Percentiles rank a stretch among this genome's conserved stretches.
These are phyloP conservation scores for Temnopleurus reevesii DNA, from an alignment of 53 echinoderm and acorn worm genomes.

Conservation along the genomic window DNA sequence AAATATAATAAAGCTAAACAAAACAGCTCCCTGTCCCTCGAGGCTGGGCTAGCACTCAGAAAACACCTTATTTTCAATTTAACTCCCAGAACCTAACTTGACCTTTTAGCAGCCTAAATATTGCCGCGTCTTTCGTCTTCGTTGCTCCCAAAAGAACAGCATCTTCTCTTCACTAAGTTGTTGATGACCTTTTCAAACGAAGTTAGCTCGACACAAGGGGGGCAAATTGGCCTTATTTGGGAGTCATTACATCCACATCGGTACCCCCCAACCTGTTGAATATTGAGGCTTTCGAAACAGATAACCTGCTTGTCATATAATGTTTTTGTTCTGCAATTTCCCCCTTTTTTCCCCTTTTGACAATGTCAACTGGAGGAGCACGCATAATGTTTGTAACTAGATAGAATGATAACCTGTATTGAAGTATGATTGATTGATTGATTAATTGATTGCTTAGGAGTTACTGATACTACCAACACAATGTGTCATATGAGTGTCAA, in stretches of 20 bases:
- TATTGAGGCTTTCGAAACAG: not conserved
- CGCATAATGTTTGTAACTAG: not conserved
- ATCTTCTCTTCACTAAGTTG: not conserved
- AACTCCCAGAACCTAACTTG: not conserved
- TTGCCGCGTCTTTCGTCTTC: not conserved
- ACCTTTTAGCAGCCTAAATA: slow-evolving; percentile 13
- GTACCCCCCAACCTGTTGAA: slow-evolving; percentile 4
- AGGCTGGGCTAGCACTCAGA: not conserved
- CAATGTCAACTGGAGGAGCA: not conserved
- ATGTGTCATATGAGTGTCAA: too few species aligned
- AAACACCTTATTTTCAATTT: not conserved
- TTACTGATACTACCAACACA: too few species aligned
- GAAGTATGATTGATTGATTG: too few species aligned
- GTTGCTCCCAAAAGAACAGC: slow-evolving; percentile 1
- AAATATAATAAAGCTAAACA: not conserved
- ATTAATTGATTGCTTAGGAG: too few species aligned
- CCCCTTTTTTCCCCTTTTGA: too few species aligned
- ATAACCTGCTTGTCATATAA: not conserved
- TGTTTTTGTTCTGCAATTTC: too few species aligned
- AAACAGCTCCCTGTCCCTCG: not conserved
- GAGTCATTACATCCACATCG: slow-evolving; percentile 6
- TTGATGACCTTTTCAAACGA: slow-evolving; percentile 22
- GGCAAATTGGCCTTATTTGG: not conserved
- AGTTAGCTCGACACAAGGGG: slow-evolving; percentile 1
- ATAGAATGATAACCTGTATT: too few species aligned